Base-by-base conservation (phyloP, 2,113 vertebrate genomes). In the Salvelinus sp. region DNA sequence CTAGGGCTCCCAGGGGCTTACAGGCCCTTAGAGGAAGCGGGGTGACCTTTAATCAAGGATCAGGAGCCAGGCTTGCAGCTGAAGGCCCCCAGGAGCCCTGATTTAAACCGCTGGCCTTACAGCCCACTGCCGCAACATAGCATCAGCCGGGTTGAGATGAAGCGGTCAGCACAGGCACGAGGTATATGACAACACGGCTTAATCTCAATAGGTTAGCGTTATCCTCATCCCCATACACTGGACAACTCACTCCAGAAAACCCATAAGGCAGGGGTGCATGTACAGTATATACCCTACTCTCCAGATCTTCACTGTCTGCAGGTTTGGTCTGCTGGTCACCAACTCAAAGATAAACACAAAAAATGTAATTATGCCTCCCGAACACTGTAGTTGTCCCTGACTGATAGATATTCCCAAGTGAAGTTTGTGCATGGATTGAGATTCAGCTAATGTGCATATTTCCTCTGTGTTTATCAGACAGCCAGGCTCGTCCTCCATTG, bases 21-120 rank as follows among this genome's bases (percentile, higher is more conserved):
- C 87, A 90, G 90, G 85, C 86, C 89, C 88, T 91, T 88, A 90
- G 85, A 90, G 83, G 80, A 77, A 82, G 72, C 64, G 58, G 83
- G 89, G 90, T 93, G 91, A 93, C 91, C 85, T 91, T 92, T 93
- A 93, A 93, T 93, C 91, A 84, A 79, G 88, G 93, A 92, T 93
- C 91, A 93, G 88, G 76, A 78, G 78, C 72, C 83, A 23, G 9
- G 79, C 70, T 74, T 91, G 86, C 90, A 91, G 90, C 88, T 92
- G 88, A 83, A 89, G 38, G 75, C 78, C 82, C 77, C 75, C 70
- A 82, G 90, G 81, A 85, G 78, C 74, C 65, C 48, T 27, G 84
- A 72, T 81, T 81, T 79, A 86, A 70, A 71, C 80, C 73, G 22
- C 3, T 77, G 69, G 75, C 82, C 84, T 81, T 75, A 57, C 85